Base-by-base conservation (phyloP, 2,113 vertebrate species). In the Cacatua alba region DNA sequence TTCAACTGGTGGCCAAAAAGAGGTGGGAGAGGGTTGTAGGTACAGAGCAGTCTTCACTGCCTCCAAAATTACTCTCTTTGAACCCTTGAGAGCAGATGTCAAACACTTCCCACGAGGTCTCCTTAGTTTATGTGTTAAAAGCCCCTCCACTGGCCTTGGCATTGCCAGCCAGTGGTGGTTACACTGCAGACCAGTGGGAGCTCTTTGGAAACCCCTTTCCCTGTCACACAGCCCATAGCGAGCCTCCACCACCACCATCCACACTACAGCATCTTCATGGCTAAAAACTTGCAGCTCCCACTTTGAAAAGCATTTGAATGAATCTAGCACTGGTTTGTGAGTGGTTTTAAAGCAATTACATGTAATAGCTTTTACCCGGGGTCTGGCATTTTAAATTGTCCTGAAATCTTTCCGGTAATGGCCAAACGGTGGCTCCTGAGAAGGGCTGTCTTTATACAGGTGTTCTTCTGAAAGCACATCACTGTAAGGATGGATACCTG, bases 171-270 rank as follows among this genome's bases (percentile, higher is more conserved):
- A 49, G 31, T 1, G 2, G 31, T 26, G 57, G 25, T 57, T 18
- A 3, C 17, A 5, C 10, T 8, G 41, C 29, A n/a, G 41, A 17
- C 8, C 43, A 4, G 1, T 2, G 1, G 17, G 23, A 71, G 35
- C 29, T 28, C 15, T 68, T 59, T 6, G 11, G 48, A 62, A 86
- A n/a, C 21, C 33, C 26, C 17, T 43, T 37, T 19, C 35, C 31
- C 17, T 43, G 1, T 57, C 15, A 17, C 41, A 2, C 33, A 35
- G 23, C n/a, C 62, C 6, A 0, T 11, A 5, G 14, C 3, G 6
- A 9, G 3, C 69, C 46, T 49, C 31, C 63, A 49, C 37, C 59
- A 37, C 37, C 53, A 37, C 57, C 19, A 43, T 28, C 75, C 16
- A 35, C 68, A 75, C 60, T 70, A 35, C 79, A 48, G 8, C 6